These are phyloP conservation scores for Ectemnius cavifrons DNA, from an alignment of 2,888 invertebrate genomes.

Conservation along the genomic window DNA sequence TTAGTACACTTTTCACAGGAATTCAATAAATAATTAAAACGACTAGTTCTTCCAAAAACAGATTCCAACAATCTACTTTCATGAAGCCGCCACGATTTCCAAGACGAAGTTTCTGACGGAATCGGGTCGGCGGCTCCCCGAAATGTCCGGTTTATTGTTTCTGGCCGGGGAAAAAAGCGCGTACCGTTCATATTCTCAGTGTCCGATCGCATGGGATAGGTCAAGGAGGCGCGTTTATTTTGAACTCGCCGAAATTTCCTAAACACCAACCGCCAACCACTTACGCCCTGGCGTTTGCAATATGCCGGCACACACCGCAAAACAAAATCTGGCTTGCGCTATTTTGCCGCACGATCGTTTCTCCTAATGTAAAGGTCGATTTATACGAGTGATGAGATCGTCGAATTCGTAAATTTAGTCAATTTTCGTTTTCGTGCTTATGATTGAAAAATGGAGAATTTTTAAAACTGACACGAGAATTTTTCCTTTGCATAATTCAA, in stretches of 20 bases:
- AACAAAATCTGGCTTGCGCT: conserved; percentile 26
- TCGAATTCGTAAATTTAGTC: no score
- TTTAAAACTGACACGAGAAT: no score
- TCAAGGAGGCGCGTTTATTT: conserved; percentile 70
- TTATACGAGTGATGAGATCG: no score
- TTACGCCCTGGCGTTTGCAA: neutral
- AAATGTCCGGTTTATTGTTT: conserved; percentile 69
- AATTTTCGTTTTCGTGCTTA: no score
- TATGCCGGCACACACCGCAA: conserved; percentile 8
- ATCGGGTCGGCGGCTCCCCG: conserved; percentile 32
- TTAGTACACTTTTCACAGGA: no score
- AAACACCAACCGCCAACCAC: conserved; percentile 57
- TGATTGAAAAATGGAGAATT: no score
- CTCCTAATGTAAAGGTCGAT: no score
- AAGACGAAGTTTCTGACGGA: neutral
- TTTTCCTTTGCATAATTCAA: no score
- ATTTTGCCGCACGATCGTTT: neutral
- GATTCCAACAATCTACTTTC: no score
- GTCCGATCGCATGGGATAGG: conserved; percentile 66
- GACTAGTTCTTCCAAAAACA: no score
- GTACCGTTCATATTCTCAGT: conserved; percentile 49
- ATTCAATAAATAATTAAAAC: no score
- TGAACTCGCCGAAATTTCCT: conserved; percentile 66
- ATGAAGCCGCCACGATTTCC: no score
- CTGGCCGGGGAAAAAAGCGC: conserved; percentile 48